Evolutionary conservation across 2,113 vertebrate genomes (phyloP), one percentile per base, ranked within the genome.

Genomic region (Rissa tridactyla): DNA sequence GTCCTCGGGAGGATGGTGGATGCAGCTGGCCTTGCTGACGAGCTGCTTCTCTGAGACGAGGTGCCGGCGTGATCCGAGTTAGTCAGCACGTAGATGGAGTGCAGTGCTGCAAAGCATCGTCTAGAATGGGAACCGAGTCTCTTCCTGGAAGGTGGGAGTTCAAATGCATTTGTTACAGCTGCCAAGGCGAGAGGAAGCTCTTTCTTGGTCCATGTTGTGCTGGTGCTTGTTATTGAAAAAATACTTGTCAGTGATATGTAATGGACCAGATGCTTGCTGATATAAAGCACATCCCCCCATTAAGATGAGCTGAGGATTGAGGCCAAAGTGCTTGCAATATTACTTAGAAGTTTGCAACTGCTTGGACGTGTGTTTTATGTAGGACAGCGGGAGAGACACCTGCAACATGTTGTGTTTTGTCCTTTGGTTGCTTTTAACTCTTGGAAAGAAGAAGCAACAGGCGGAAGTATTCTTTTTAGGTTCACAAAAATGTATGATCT

Each of bases 1-100:
- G 76, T 77, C 75, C 92, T 94, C 36, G 1, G n/a, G 90, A 94
- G 94, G 73, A 15, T 66, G 38, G 20, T 29, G 81, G 51, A 49
- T 92, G 81, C 91, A 94, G 94, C 92, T 92, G 92, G 78, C 36
- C 68, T 93, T 91, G 40, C 68, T 89, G 68, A 77, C 0, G 1
- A 81, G 65, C 70, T 83, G 77, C 78, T 86, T 83, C 84, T 87
- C 78, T 88, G 89, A 88, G 79, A 92, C 47, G 92, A 89, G 79
- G 36, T 79, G 60, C 72, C 71, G 64, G 55, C 16, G 1, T 66
- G 34, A 1, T 80, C 82, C 6, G 1, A 72, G 55, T 58, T 62
- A 36, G 11, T 42, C 29, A 85, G 47, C 73, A 44, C 3, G 0
- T 46, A 86, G 49, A 19, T 64, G 72, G 55, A 82, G 42, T 10